Evolutionary conservation across 2,113 vertebrate genomes (phyloP).

Genomic region (Merops nubicus): DNA sequence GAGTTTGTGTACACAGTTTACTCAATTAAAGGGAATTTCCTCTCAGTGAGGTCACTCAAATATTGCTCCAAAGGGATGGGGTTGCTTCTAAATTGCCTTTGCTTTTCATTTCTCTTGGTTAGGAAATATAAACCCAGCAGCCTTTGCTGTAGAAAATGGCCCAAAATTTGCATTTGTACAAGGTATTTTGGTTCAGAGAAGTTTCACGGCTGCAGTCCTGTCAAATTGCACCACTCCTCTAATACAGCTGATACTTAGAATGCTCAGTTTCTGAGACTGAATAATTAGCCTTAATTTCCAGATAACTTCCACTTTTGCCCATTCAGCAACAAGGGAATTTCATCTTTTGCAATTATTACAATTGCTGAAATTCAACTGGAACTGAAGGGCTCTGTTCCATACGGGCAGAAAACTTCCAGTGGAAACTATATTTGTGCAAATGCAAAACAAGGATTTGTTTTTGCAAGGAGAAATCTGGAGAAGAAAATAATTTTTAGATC

Average conservation of each 20-base stretch:
- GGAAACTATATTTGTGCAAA: not conserved
- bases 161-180: not conserved
- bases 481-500: not conserved
- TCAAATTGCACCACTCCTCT: not conserved
- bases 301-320: not conserved
- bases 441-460: not conserved
- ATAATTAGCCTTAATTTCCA: not conserved
- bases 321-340: not conserved
- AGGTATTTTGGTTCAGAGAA: not conserved
- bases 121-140: not conserved
- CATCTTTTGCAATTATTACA: not conserved
- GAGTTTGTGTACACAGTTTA: not conserved
- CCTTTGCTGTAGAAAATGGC: not conserved
- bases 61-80: not conserved
- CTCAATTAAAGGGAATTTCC: not conserved
- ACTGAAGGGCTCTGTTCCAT: not conserved
- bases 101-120: not conserved
- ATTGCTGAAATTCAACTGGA: not conserved
- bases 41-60: not conserved
- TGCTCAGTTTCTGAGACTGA: not conserved
- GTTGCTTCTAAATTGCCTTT: not conserved
- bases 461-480: rapidly evolving
- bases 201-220: not conserved
- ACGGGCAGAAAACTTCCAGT: not conserved
- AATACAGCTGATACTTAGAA: not conserved